These are phyloP conservation scores for Petromus typicus DNA, from an alignment of 2,113 vertebrate genomes.

Conservation along the genomic window DNA sequence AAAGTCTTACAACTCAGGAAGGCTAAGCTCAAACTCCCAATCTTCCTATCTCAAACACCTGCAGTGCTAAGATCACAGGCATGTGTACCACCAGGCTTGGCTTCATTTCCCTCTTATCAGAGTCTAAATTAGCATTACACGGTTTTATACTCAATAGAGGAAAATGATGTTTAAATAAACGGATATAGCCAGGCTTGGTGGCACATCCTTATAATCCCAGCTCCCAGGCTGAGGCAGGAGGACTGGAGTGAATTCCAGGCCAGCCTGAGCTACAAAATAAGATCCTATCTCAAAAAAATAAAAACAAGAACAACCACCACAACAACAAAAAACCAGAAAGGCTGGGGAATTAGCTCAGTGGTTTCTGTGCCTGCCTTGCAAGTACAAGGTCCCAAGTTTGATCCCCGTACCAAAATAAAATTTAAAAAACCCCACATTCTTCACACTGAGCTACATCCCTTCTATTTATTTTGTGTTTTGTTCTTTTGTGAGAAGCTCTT, in stretches of 20 bases:
- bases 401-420: not conserved
- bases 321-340: not conserved
- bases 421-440: not conserved
- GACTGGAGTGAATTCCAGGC: too few species aligned
- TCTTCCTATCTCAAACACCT: not conserved
- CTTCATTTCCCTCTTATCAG: slow-evolving; percentile 86
- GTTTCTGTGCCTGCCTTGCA: not conserved
- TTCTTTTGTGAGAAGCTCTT: not conserved
- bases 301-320: too few species aligned
- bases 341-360: not conserved
- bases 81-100: not conserved
- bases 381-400: not conserved
- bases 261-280: too few species aligned
- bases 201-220: too few species aligned
- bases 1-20: not conserved
- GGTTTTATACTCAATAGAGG: slow-evolving; percentile 84
- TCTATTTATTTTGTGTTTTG: not conserved
- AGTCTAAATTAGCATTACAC: slow-evolving; percentile 75
- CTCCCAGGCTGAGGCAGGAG: too few species aligned
- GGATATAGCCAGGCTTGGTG: slow-evolving; percentile 56
- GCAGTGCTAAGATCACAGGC: not conserved
- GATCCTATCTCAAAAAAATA: too few species aligned
- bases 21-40: not conserved
- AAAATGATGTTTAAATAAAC: slow-evolving; percentile 81
- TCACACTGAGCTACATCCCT: not conserved